These are phyloP conservation scores for Brenthis hecate DNA, from an alignment of 2,888 invertebrate species.

Conservation along the genomic window DNA sequence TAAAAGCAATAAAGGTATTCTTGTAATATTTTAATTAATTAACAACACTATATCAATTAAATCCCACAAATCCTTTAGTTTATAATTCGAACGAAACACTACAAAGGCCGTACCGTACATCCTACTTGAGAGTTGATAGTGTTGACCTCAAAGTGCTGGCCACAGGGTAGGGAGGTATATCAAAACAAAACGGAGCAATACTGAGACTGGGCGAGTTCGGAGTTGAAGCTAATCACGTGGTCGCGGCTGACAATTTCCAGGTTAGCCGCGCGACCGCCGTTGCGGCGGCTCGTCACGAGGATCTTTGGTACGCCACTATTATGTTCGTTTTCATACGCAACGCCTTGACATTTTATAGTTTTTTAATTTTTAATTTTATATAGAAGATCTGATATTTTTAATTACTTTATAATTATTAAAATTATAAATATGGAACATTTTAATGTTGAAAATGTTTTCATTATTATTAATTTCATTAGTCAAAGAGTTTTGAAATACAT, in stretches of 20 bases:
- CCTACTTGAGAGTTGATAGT: constrained; percentile 41
- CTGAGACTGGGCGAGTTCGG: constrained; percentile 32
- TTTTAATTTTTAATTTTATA: background rate
- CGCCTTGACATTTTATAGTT: constrained; percentile 6
- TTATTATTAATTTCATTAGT: too few species aligned
- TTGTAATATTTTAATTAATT: constrained; percentile 5
- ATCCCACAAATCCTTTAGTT: constrained; percentile 31
- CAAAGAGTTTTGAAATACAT: too few species aligned
- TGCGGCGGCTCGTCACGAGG: constrained; percentile 42
- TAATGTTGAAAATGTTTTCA: too few species aligned
- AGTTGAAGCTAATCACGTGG: constrained; percentile 61
- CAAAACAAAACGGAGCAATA: constrained; percentile 41
- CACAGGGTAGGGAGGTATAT: constrained; percentile 42
- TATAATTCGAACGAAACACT: constrained; percentile 26
- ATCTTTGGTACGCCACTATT: constrained; percentile 43
- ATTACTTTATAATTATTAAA: too few species aligned
- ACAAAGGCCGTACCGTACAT: constrained; percentile 20
- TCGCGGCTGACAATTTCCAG: constrained; percentile 59
- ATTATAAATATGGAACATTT: too few species aligned
- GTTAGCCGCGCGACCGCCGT: constrained; percentile 58
- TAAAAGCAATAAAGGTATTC: too few species aligned
- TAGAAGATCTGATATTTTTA: background rate
- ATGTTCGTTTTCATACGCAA: constrained; percentile 34
- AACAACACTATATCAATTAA: background rate
- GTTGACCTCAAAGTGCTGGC: constrained; percentile 44